Conservation (phyloP, 2,888 invertebrate species). For the Vannuccia rotundouncinata region DNA sequence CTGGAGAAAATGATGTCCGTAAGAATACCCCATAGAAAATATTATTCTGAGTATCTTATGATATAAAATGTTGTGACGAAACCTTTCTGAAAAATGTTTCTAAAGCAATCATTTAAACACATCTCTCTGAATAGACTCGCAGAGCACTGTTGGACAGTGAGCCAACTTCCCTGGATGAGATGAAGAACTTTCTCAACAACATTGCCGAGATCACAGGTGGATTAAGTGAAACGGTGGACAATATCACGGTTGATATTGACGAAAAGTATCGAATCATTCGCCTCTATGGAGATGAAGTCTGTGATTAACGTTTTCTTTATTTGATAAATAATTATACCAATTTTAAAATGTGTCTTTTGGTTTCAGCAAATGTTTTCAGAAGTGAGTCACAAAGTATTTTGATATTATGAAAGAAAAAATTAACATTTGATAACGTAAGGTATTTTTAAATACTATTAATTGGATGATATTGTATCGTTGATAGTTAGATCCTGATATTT, state of each 20-base stretch:
- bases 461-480: no score
- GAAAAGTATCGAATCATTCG: conserved; percentile 34
- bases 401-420: no score
- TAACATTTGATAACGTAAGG: background rate
- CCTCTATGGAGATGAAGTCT: conserved; percentile 33
- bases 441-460: background rate
- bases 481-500: background rate
- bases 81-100: no score
- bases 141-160: conserved; percentile 32
- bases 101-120: no score
- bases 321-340: background rate
- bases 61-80: no score
- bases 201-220: conserved; percentile 36
- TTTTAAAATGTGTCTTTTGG: conserved; percentile 3
- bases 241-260: conserved; percentile 29
- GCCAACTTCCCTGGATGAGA: conserved; percentile 38
- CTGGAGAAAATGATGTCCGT: conserved; percentile 33
- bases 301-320: background rate
- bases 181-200: conserved; percentile 37
- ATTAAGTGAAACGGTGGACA: conserved; percentile 33
- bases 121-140: conserved; percentile 8
- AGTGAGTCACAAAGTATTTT: background rate
- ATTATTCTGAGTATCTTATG: no score
- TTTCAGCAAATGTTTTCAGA: background rate
- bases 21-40: no score